Percentiles rank a stretch among this genome's conserved stretches.
Evolutionary conservation across 2,888 invertebrate species (phyloP).

Genomic region (Tetropium fuscum): DNA sequence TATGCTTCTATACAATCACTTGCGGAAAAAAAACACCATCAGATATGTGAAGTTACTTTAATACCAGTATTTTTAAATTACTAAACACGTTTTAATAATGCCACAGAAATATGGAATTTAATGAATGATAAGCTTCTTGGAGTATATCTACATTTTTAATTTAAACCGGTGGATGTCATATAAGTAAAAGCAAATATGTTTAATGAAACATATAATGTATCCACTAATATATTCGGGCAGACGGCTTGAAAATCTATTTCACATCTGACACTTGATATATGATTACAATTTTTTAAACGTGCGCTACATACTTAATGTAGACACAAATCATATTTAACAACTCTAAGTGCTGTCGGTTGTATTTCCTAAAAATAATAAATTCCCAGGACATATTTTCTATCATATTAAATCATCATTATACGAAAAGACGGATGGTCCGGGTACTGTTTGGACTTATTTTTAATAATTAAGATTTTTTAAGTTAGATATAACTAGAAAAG

Average conservation of each 20-base stretch:
- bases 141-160: too few species aligned
- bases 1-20: too few species aligned
- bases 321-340: conserved; percentile 11
- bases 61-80: too few species aligned
- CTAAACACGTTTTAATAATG: too few species aligned
- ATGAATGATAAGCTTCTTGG: too few species aligned
- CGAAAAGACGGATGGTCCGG: neutral
- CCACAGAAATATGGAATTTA: too few species aligned
- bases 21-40: too few species aligned
- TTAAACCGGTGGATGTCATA: too few species aligned
- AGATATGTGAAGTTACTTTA: too few species aligned
- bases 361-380: neutral
- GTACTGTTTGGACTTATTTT: neutral
- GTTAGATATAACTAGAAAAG: neutral
- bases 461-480: conserved; percentile 20
- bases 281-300: conserved; percentile 1
- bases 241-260: neutral
- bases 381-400: neutral
- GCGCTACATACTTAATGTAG: conserved; percentile 8
- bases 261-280: conserved; percentile 9
- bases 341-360: neutral
- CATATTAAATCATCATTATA: neutral
- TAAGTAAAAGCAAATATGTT: too few species aligned
- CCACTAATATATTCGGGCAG: too few species aligned
- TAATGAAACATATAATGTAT: too few species aligned